A percentile compares a stretch with the other conserved stretches of the same genome.
These are phyloP conservation scores for Paracanthobrama guichenoti DNA, from an alignment of 2,113 vertebrate genomes.

Conservation along the genomic window DNA sequence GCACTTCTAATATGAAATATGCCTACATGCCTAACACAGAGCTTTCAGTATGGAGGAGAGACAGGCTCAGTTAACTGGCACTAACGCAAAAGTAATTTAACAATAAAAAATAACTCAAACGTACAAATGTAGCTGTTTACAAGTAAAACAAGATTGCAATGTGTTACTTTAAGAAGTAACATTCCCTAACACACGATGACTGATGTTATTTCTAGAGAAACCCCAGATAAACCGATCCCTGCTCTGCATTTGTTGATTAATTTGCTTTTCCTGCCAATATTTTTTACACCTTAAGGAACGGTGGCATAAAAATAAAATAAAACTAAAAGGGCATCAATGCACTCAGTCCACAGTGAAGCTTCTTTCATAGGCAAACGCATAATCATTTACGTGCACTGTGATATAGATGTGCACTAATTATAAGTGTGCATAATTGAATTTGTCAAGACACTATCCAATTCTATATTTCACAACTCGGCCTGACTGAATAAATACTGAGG, in stretches of 20 bases:
- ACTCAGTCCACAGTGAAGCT: neutral
- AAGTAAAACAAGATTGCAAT: neutral
- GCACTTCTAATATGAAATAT: neutral
- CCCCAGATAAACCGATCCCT: neutral
- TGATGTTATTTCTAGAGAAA: neutral
- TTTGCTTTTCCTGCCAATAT: neutral
- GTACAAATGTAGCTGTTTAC: neutral
- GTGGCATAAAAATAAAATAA: neutral
- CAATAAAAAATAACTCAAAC: neutral
- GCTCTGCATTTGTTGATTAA: neutral
- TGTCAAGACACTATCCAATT: neutral
- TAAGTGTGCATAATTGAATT: conserved; percentile 34
- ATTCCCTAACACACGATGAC: neutral
- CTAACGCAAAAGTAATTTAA: neutral
- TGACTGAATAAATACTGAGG: neutral
- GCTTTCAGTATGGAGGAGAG: neutral
- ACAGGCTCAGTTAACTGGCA: neutral
- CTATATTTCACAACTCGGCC: too few species aligned
- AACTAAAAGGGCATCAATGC: neutral
- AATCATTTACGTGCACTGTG: neutral
- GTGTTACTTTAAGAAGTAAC: neutral
- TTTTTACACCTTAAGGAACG: neutral
- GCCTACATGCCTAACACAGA: too few species aligned
- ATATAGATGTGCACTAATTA: conserved; percentile 37
- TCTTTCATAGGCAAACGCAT: conserved; percentile 30